Percentiles rank a stretch among this genome's conserved stretches.
phyloP scores from a whole-genome alignment of 2,113 vertebrate genomes.

The Otus sunia region DNA sequence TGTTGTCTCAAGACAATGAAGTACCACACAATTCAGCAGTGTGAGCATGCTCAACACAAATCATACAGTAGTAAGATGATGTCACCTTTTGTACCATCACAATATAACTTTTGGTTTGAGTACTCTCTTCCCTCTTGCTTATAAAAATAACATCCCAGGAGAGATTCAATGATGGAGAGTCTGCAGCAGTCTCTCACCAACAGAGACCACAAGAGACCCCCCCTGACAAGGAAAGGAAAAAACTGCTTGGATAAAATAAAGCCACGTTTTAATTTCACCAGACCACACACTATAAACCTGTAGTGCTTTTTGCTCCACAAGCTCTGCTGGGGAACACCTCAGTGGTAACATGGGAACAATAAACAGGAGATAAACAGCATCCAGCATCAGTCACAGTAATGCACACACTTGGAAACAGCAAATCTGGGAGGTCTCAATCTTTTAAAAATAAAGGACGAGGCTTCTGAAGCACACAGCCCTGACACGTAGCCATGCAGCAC shows the following conservation, averaged over 20 bases:
- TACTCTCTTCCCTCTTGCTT: neutral
- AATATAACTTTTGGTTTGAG: neutral
- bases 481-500: neutral
- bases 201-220: neutral
- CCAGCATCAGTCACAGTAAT: neutral
- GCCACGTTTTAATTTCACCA: neutral
- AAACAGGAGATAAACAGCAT: accelerated
- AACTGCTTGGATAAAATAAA: neutral
- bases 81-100: neutral
- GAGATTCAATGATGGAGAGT: neutral
- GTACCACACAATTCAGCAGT: accelerated
- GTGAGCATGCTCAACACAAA: neutral
- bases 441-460: neutral
- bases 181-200: neutral
- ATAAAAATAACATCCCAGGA: neutral
- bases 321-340: neutral
- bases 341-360: neutral
- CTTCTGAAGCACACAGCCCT: neutral
- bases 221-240: neutral
- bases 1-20: accelerated
- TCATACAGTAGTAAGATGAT: neutral
- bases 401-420: neutral
- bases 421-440: neutral
- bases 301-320: neutral
- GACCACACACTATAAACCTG: neutral